Conservation (phyloP, 2,888 invertebrate genomes). For the Dinocampus coccinellae region DNA sequence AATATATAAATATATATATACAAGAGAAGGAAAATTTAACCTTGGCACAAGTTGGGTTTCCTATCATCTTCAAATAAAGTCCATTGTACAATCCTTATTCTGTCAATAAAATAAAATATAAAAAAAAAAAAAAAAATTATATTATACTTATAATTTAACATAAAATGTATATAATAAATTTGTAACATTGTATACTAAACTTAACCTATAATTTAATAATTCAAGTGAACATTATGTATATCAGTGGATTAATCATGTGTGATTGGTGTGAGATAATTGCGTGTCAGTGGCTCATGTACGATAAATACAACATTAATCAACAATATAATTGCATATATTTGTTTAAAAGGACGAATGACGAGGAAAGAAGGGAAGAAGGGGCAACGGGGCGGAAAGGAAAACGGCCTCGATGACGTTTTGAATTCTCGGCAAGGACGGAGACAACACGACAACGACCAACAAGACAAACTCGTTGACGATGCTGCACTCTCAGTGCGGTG, state of each 20-base stretch:
- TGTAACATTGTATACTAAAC: neutral
- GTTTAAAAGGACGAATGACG: neutral
- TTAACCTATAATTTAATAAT: neutral
- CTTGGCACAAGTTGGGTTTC: conserved; percentile 43
- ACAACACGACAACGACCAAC: conserved; percentile 25
- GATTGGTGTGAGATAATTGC: neutral
- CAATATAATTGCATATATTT: neutral
- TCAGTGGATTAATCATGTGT: neutral
- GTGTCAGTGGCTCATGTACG: conserved; percentile 1
- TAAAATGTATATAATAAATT: no score
- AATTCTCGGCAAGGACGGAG: conserved; percentile 52
- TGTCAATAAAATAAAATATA: no score
- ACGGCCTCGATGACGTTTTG: conserved; percentile 39
- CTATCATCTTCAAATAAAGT: conserved; percentile 1
- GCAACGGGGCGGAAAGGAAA: neutral
- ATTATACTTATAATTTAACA: neutral
- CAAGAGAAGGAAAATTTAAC: conserved; percentile 33
- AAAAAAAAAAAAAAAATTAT: neutral
- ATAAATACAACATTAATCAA: neutral
- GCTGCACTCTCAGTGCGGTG: neutral
- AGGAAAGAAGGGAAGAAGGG: neutral
- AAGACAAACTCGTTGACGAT: conserved; percentile 22
- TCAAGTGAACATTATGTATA: neutral
- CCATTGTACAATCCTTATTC: neutral
- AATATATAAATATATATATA: neutral